Evolutionary conservation across 2,888 invertebrate genomes (phyloP).

Genomic region (Thysanoteuthis rhombus): DNA sequence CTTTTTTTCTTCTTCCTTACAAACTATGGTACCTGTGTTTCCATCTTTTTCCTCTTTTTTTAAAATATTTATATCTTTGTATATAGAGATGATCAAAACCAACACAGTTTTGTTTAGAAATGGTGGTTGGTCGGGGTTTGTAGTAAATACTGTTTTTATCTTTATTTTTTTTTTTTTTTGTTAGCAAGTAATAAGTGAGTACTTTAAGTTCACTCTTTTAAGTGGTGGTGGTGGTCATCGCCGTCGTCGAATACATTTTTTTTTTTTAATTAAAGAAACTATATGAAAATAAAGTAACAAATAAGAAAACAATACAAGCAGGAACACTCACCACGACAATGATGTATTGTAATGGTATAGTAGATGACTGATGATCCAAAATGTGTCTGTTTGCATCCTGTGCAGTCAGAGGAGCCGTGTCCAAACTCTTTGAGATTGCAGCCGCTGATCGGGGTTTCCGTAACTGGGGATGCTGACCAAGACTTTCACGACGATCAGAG

Average conservation of each 20-base stretch:
- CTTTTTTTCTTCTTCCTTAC: not conserved
- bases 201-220: not conserved
- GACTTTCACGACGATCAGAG: not conserved
- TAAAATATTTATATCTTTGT: not conserved
- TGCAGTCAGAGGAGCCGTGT: not conserved
- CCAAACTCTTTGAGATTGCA: not conserved
- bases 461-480: not conserved
- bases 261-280: slow-evolving; percentile 12
- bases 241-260: not conserved
- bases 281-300: not conserved
- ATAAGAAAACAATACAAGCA: not conserved
- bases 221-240: not conserved
- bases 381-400: not conserved
- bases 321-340: not conserved
- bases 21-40: not conserved
- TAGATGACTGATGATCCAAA: not conserved
- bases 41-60: not conserved
- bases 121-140: not conserved
- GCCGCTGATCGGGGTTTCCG: slow-evolving; percentile 12
- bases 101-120: not conserved
- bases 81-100: not conserved
- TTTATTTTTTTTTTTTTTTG: no score
- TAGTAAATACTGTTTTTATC: not conserved
- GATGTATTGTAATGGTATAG: not conserved
- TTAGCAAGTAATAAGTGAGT: not conserved